Conservation (phyloP, 2,113 vertebrate species). For the Aphelocoma coerulescens region DNA sequence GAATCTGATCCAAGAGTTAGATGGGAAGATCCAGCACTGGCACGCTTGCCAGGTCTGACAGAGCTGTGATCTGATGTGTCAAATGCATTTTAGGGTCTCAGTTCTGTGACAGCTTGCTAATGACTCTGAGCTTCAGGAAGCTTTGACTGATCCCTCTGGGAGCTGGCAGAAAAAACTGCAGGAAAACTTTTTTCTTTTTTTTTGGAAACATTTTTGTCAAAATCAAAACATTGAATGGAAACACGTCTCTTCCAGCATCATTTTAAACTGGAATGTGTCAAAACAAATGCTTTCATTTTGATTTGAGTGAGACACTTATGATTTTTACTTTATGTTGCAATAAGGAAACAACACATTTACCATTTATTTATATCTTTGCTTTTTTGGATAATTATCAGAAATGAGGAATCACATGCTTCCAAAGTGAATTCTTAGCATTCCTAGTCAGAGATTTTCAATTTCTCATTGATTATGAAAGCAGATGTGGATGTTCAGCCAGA, state of each 20-base stretch:
- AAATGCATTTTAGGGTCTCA: conserved; percentile 23
- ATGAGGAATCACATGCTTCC: neutral
- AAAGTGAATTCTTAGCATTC: neutral
- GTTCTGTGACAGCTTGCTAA: conserved; percentile 53
- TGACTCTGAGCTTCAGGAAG: conserved; percentile 24
- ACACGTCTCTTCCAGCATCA: conserved; percentile 11
- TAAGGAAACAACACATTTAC: neutral
- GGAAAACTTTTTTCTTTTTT: neutral
- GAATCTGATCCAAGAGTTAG: neutral
- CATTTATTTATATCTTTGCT: neutral
- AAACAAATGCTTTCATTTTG: conserved; percentile 47
- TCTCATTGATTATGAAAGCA: neutral
- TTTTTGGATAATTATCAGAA: conserved; percentile 24
- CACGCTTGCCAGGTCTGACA: neutral
- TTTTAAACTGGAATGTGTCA: conserved; percentile 38
- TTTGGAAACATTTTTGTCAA: neutral
- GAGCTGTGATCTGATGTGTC: conserved; percentile 41
- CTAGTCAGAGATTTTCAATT: neutral
- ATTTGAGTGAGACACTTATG: neutral
- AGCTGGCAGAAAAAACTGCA: conserved; percentile 38
- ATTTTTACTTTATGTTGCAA: conserved; percentile 1
- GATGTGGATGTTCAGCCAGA: neutral
- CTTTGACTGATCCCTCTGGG: conserved; percentile 40
- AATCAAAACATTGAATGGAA: conserved; percentile 56
- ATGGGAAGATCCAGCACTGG: neutral